A percentile compares a stretch with the other conserved stretches of the same genome.
phyloP scores from a whole-genome alignment of 1,140 invertebrate genomes.

The Drosophila melanica region DNA sequence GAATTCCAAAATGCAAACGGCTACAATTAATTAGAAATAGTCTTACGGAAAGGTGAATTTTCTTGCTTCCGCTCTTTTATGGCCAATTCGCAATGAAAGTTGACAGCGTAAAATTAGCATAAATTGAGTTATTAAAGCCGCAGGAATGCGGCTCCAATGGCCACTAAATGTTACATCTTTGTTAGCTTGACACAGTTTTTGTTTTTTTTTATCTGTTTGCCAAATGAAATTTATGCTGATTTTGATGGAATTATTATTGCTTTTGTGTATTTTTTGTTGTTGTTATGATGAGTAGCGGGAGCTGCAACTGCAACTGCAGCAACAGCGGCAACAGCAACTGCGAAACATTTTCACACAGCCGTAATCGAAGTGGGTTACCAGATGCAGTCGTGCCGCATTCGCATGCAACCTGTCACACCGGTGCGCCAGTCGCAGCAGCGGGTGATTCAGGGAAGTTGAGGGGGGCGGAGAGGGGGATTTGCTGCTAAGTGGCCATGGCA shows the following conservation, averaged over 20 bases:
- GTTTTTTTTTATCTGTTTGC: background rate
- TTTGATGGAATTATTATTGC: slow-evolving; percentile 64
- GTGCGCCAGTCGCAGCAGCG: slow-evolving; percentile 27
- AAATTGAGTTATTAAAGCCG: slow-evolving; percentile 69
- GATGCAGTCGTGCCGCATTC: slow-evolving; percentile 79
- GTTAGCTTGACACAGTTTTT: slow-evolving; percentile 50
- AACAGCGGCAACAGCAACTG: slow-evolving; percentile 16
- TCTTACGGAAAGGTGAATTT: background rate
- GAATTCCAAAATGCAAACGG: slow-evolving; percentile 55
- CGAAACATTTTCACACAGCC: slow-evolving; percentile 64
- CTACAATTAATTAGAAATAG: slow-evolving; percentile 48
- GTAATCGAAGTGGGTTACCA: slow-evolving; percentile 82
- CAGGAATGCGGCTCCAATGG: slow-evolving; percentile 53
- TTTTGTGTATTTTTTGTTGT: background rate
- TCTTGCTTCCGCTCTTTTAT: slow-evolving; percentile 7
- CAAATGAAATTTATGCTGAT: slow-evolving; percentile 70
- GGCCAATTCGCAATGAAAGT: slow-evolving; percentile 55
- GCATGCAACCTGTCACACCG: slow-evolving; percentile 77
- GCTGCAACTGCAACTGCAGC: slow-evolving; percentile 16
- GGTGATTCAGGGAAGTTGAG: background rate
- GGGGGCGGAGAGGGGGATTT: background rate
- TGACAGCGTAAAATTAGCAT: slow-evolving; percentile 27
- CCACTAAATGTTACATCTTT: slow-evolving; percentile 42
- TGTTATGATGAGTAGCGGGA: slow-evolving; percentile 33
- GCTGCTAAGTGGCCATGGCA: slow-evolving; percentile 68